Evolutionary conservation across 1,140 invertebrate species (phyloP).

Genomic region (Drosophila setifemur): DNA sequence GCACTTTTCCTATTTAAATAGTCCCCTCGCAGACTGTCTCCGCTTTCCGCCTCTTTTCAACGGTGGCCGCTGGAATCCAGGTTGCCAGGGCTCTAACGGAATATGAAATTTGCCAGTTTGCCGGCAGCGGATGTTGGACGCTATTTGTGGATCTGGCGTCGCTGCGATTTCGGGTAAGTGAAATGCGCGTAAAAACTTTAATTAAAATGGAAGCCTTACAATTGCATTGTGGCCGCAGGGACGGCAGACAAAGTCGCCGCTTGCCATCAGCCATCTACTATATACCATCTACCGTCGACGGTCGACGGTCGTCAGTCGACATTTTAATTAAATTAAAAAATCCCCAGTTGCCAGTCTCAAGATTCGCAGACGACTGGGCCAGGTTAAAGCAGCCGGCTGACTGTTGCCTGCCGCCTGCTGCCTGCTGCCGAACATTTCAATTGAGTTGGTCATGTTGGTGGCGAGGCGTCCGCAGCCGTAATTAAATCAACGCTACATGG

Average conservation of each 20-base stretch:
- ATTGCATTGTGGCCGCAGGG: slow-evolving; percentile 67
- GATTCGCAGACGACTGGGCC: slow-evolving; percentile 27
- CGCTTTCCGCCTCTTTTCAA: not conserved
- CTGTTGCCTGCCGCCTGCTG: not conserved
- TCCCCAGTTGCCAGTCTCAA: slow-evolving; percentile 32
- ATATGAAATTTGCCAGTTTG: slow-evolving; percentile 60
- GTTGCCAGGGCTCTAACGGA: slow-evolving; percentile 50
- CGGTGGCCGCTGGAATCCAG: slow-evolving; percentile 10
- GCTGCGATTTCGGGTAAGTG: slow-evolving; percentile 59
- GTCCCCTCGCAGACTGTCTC: not conserved
- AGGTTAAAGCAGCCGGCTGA: slow-evolving; percentile 56
- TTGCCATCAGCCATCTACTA: not conserved
- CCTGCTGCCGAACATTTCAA: slow-evolving; percentile 35
- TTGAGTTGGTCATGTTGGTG: not conserved
- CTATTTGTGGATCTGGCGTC: slow-evolving; percentile 45
- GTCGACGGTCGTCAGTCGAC: slow-evolving; percentile 23
- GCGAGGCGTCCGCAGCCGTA: slow-evolving; percentile 16
- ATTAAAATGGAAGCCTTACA: slow-evolving; percentile 79
- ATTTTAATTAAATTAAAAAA: slow-evolving; percentile 77
- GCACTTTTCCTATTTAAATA: slow-evolving; percentile 36
- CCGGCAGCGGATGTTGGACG: slow-evolving; percentile 5
- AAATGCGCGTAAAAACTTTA: slow-evolving; percentile 75
- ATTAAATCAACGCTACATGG: slow-evolving; percentile 41
- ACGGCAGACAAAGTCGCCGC: slow-evolving; percentile 16
- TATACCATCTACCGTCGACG: not conserved